Conservation (phyloP, 2,888 invertebrate species). For the Hemicrepidius hirtus region DNA sequence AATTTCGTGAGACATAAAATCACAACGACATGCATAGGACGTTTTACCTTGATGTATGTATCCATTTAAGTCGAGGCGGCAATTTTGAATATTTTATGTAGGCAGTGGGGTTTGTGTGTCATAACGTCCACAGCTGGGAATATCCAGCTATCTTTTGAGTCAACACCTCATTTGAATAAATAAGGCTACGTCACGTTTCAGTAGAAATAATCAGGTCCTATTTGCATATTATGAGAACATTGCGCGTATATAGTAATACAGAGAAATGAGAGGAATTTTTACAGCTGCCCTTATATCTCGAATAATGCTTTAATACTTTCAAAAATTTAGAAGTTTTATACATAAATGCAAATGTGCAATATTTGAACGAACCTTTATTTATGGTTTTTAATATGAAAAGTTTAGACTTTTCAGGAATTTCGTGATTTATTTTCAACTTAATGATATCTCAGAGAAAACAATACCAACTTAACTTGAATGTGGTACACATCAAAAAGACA, state of each 20-base stretch:
- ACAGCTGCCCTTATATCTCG: slow-evolving; percentile 8
- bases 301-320: slow-evolving; percentile 20
- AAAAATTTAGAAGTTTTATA: neutral
- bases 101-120: slow-evolving; percentile 8
- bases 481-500: neutral
- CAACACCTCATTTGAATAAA: slow-evolving; percentile 42
- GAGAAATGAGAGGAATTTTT: slow-evolving; percentile 12
- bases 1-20: too few species aligned
- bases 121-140: slow-evolving; percentile 10
- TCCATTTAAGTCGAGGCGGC: neutral
- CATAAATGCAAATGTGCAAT: slow-evolving; percentile 1
- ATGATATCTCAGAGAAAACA: neutral
- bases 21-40: too few species aligned
- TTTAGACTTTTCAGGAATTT: too few species aligned
- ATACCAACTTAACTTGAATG: neutral
- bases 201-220: slow-evolving; percentile 19
- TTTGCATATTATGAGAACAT: slow-evolving; percentile 35
- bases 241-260: slow-evolving; percentile 5
- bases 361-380: too few species aligned
- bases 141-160: slow-evolving; percentile 29
- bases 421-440: neutral
- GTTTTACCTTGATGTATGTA: too few species aligned
- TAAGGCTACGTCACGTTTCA: slow-evolving; percentile 30
- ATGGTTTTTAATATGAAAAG: too few species aligned
- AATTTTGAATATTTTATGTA: slow-evolving; percentile 8